Percentiles rank a stretch among this genome's conserved stretches.
These are phyloP conservation scores for Celastrina argiolus DNA, from an alignment of 2,888 invertebrate species.

Conservation along the genomic window DNA sequence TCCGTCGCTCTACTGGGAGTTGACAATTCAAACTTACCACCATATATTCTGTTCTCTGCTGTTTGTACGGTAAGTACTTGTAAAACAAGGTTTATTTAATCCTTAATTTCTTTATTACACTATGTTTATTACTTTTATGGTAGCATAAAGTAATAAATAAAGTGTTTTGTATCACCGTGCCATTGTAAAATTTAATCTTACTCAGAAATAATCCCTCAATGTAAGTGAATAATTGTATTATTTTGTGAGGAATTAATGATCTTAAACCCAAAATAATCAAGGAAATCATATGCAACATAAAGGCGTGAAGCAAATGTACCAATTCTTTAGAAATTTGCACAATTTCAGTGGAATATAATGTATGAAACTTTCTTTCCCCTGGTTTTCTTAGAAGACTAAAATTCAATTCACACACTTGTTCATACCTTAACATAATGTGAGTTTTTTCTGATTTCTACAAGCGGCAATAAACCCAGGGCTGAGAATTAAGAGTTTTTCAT, in stretches of 20 bases:
- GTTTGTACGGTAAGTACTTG: slow-evolving; percentile 88
- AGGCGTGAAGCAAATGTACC: neutral
- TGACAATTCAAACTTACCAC: slow-evolving; percentile 87
- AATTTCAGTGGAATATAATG: neutral
- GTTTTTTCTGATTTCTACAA: neutral
- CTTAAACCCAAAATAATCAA: neutral
- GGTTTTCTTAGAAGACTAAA: neutral
- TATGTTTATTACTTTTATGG: no score
- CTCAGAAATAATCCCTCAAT: no score
- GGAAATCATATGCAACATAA: neutral
- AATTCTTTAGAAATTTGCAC: neutral
- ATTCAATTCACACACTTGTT: slow-evolving; percentile 4
- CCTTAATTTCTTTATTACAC: no score
- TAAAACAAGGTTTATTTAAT: no score
- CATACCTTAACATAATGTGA: slow-evolving; percentile 2
- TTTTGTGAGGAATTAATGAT: no score
- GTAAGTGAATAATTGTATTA: no score
- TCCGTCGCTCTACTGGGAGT: slow-evolving; percentile 91
- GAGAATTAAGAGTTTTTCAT: neutral
- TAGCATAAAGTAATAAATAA: no score
- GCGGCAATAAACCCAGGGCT: no score
- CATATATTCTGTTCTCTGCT: slow-evolving; percentile 84
- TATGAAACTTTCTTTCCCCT: neutral
- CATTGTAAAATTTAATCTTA: no score
- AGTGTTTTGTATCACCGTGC: no score